These are phyloP conservation scores for Cheilosia grossa DNA, from an alignment of 2,888 invertebrate genomes.

Conservation along the genomic window DNA sequence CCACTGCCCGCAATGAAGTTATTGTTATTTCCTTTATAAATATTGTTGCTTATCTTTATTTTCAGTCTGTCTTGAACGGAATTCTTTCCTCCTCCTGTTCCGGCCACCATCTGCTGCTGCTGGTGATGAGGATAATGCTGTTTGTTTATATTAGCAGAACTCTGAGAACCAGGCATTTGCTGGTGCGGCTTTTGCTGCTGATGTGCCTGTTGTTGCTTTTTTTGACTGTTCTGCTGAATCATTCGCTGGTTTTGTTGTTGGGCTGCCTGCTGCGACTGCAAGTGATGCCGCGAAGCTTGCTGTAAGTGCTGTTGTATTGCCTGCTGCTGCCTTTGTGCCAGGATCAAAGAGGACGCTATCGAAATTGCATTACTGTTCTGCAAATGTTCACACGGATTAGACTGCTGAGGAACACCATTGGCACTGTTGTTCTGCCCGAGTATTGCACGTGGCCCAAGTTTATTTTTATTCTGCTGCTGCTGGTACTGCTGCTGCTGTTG, in stretches of 20 bases:
- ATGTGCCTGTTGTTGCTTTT: slow-evolving; percentile 16
- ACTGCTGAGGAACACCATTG: slow-evolving; percentile 26
- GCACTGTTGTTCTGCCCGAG: slow-evolving; percentile 79
- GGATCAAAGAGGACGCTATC: slow-evolving; percentile 74
- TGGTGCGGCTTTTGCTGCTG: slow-evolving; percentile 29
- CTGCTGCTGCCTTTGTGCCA: slow-evolving; percentile 73
- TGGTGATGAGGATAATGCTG: slow-evolving; percentile 32
- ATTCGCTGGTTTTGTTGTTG: slow-evolving; percentile 40
- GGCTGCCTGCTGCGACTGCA: slow-evolving; percentile 2
- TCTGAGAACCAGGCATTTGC: not conserved
- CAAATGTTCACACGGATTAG: slow-evolving; percentile 51
- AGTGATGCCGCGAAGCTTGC: slow-evolving; percentile 62
- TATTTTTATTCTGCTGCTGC: slow-evolving; percentile 63
- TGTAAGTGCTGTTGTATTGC: slow-evolving; percentile 62
- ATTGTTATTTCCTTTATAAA: slow-evolving; percentile 56
- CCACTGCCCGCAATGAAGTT: slow-evolving; percentile 26
- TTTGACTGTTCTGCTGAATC: slow-evolving; percentile 21
- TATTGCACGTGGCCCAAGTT: slow-evolving; percentile 72
- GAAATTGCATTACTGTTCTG: slow-evolving; percentile 74
- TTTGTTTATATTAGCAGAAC: slow-evolving; percentile 3
- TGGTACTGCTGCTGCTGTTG: slow-evolving; percentile 65
- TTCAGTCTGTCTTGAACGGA: slow-evolving; percentile 77
- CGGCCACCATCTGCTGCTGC: slow-evolving; percentile 34
- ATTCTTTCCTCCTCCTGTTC: slow-evolving; percentile 42
- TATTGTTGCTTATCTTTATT: slow-evolving; percentile 74